These are phyloP conservation scores for Papilio polytes DNA, from an alignment of 1,140 invertebrate genomes.

Conservation along the genomic window DNA sequence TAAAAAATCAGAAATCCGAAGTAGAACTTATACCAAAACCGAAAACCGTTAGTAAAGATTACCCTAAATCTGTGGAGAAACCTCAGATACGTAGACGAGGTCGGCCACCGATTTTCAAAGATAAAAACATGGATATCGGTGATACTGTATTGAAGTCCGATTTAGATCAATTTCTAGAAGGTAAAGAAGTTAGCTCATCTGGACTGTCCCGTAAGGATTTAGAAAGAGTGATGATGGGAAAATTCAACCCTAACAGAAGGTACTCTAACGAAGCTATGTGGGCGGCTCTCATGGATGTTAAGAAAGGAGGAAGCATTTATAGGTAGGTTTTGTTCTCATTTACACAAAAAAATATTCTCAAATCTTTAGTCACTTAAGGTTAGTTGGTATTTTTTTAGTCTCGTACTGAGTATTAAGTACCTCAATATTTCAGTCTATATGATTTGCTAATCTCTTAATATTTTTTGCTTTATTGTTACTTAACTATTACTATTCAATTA, in stretches of 20 bases:
- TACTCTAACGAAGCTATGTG: slow-evolving; percentile 80
- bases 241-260: slow-evolving; percentile 80
- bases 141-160: slow-evolving; percentile 79
- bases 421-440: no score
- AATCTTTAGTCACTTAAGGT: no score
- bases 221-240: slow-evolving; percentile 82
- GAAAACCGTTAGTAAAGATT: slow-evolving; percentile 50
- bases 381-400: no score
- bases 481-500: no score
- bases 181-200: slow-evolving; percentile 80
- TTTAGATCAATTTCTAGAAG: slow-evolving; percentile 79
- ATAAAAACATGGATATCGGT: slow-evolving; percentile 74
- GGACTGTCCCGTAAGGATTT: slow-evolving; percentile 78
- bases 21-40: slow-evolving; percentile 71
- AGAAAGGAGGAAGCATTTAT: slow-evolving; percentile 83
- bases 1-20: slow-evolving; percentile 67
- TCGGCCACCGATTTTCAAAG: slow-evolving; percentile 73
- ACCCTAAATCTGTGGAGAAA: slow-evolving; percentile 61
- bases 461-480: no score
- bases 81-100: slow-evolving; percentile 59
- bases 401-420: no score
- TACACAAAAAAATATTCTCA: no score
- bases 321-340: slow-evolving; percentile 55
- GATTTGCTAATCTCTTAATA: no score
- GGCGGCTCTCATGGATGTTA: slow-evolving; percentile 83